phyloP scores from a whole-genome alignment of 2,113 vertebrate genomes.

The Oryzias curvinotus region DNA sequence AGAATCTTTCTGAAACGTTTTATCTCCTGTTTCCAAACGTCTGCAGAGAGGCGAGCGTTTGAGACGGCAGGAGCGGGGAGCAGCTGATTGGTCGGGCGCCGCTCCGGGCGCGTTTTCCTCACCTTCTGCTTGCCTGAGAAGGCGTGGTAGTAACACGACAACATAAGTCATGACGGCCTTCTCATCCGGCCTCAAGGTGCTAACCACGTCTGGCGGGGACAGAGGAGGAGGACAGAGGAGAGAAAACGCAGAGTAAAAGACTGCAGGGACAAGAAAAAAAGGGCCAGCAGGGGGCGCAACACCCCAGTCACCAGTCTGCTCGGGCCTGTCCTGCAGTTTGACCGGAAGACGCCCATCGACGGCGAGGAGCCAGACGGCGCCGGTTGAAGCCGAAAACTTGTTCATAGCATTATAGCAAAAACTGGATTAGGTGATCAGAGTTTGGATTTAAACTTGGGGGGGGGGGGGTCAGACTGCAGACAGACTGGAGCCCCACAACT shows the following conservation, averaged over 20 bases:
- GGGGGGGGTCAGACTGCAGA: not conserved
- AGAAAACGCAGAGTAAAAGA: constrained; percentile 77
- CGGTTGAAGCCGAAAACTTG: no score
- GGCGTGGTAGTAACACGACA: constrained; percentile 99
- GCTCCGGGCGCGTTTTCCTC: constrained; percentile 79
- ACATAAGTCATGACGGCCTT: constrained; percentile 99
- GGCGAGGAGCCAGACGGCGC: no score
- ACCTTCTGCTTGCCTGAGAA: constrained; percentile 99
- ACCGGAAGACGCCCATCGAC: not conserved
- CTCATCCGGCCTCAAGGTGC: constrained; percentile 98
- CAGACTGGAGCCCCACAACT: constrained; percentile 56
- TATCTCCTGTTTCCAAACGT: no score
- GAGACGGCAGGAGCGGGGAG: no score
- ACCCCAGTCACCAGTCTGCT: constrained; percentile 47
- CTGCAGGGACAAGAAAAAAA: constrained; percentile 73
- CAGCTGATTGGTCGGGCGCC: no score
- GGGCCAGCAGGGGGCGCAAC: constrained; percentile 60
- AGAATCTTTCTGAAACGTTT: no score
- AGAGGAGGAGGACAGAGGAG: constrained; percentile 51
- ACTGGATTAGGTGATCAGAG: no score
- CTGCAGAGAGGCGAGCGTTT: no score
- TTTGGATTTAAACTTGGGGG: no score
- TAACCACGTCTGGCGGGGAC: constrained; percentile 94
- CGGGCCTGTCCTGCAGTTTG: constrained; percentile 29
- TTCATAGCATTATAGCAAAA: no score